A percentile compares a stretch with the other conserved stretches of the same genome.
These are phyloP conservation scores for Falco rusticolus DNA, from an alignment of 2,797 vertebrate species.

Conservation along the genomic window DNA sequence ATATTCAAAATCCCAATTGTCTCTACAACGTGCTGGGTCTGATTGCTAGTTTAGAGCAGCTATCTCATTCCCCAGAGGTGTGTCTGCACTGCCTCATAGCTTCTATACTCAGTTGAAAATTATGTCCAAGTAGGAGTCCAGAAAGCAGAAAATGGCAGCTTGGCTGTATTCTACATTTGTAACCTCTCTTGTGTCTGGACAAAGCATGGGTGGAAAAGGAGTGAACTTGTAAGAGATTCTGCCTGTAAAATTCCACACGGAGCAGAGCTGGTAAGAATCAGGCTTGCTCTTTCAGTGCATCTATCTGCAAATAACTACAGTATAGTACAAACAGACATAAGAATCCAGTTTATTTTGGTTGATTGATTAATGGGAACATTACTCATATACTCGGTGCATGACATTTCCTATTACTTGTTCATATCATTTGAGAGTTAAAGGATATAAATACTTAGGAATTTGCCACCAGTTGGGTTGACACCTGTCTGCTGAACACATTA, in stretches of 20 bases:
- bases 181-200: neutral
- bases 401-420: constrained; percentile 61
- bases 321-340: constrained; percentile 43
- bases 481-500: constrained; percentile 64
- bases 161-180: neutral
- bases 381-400: constrained; percentile 43
- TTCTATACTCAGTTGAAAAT: neutral
- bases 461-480: constrained; percentile 47
- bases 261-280: neutral
- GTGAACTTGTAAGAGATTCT: neutral
- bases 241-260: neutral
- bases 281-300: neutral
- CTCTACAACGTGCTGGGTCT: neutral
- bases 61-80: neutral
- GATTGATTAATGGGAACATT: constrained; percentile 64
- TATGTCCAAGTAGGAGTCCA: neutral
- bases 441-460: constrained; percentile 75
- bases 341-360: constrained; percentile 55
- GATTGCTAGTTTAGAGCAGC: neutral
- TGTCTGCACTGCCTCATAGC: neutral
- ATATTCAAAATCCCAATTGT: neutral
- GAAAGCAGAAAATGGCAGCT: neutral
- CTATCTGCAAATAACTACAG: constrained; percentile 37
- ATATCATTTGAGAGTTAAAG: constrained; percentile 57
- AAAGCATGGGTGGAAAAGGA: neutral